Percentiles rank a stretch among this genome's conserved stretches.
Evolutionary conservation across 2,888 invertebrate species (phyloP).

Genomic region (Apotomis betuletana): DNA sequence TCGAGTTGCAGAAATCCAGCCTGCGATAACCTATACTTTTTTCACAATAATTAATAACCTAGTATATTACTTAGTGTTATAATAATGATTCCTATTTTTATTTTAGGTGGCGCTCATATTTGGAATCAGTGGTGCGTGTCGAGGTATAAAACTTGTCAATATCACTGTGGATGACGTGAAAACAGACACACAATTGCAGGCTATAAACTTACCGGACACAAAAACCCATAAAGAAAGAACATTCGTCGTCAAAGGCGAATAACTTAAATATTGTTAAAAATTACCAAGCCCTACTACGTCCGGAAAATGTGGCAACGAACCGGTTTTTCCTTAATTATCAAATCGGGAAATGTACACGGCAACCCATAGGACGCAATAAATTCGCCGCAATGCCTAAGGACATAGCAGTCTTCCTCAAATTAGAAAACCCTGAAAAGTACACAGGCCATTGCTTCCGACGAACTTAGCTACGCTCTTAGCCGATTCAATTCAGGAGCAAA

Average conservation of each 20-base stretch:
- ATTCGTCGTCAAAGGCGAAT: constrained; percentile 5
- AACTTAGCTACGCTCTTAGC: too few species aligned
- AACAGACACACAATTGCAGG: not conserved
- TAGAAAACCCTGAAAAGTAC: too few species aligned
- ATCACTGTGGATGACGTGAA: not conserved
- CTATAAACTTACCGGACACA: not conserved
- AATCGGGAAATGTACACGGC: not conserved
- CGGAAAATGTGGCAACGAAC: not conserved
- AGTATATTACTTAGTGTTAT: not conserved
- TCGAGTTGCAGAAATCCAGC: too few species aligned
- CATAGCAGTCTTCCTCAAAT: too few species aligned
- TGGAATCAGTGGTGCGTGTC: too few species aligned
- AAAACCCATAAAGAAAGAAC: not conserved
- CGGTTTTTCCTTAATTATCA: not conserved
- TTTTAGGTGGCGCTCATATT: not conserved
- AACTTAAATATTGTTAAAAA: not conserved
- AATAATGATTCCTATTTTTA: not conserved
- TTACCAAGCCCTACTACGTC: not conserved
- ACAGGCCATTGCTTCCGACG: too few species aligned
- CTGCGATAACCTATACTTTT: too few species aligned
- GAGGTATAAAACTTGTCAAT: too few species aligned
- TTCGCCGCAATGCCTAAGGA: too few species aligned
- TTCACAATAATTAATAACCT: too few species aligned
- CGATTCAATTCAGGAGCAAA: too few species aligned
- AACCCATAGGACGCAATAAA: too few species aligned